Evolutionary conservation across 2,113 vertebrate species (phyloP), one percentile per base, ranked within the genome.

Genomic region (Tichodroma muraria): DNA sequence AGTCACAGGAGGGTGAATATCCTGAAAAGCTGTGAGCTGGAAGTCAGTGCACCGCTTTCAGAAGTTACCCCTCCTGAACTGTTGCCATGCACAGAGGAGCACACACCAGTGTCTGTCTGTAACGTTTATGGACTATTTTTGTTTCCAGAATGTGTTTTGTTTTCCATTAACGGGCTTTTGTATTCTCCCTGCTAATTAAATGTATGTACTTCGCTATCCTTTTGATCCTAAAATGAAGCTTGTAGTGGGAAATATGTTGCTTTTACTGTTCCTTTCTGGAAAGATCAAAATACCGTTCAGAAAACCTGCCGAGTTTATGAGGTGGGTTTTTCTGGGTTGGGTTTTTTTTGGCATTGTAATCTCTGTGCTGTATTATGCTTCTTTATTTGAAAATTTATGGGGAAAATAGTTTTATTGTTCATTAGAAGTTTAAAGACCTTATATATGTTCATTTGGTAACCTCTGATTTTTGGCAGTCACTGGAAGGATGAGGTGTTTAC

Each of bases 171-270:
- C 61, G 38, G 30, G 45, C 52, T 81, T 87, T 92, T 61, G 22
- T 92, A 30, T 81, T 92, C 45, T 90, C 25, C 21, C 65, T 69
- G 28, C n/a, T 92, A 79, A 64, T 87, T 87, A 68, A 76, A 60
- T 64, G 7, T 45, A 35, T 61, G 24, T 40, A 17, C 4, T 75
- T 59, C 0, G 23, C 21, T 69, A 21, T 80, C 11, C 28, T 92
- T 92, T 94, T 93, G 75, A 89, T 92, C 70, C 45, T 90, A 76
- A 85, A 92, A 76, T 78, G 22, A 63, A 83, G 52, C 68, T 72
- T 61, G 19, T 79, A 37, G 38, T 50, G 50, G 9, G 23, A 31
- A 78, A 40, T 80, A 60, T 27, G 22, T n/a, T 80, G 65, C 17
- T 68, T 88, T 93, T 94, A 84, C 37, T 77, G 44, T 75, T 84